These are phyloP conservation scores for Cyprinus carpio DNA, from an alignment of 2,113 vertebrate genomes.

Conservation along the genomic window DNA sequence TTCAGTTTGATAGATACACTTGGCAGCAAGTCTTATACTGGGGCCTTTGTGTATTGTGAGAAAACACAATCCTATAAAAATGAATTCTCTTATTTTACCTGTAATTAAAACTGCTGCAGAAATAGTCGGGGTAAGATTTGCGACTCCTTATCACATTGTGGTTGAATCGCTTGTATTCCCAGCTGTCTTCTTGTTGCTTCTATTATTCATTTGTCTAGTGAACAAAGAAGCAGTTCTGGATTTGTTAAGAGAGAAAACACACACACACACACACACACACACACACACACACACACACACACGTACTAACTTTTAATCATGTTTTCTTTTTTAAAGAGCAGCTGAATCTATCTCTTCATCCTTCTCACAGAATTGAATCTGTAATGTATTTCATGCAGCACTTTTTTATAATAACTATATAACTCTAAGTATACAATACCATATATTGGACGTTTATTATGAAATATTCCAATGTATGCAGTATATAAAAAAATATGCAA, in stretches of 20 bases:
- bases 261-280: too few relatives aligned
- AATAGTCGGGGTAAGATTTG: background rate
- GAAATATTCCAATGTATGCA: too few relatives aligned
- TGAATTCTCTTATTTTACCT: background rate
- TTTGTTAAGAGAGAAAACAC: background rate
- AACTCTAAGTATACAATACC: background rate
- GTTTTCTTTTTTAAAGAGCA: background rate
- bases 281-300: too few relatives aligned
- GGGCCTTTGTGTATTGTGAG: background rate
- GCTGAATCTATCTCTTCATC: background rate
- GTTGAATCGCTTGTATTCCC: background rate
- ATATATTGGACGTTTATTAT: background rate
- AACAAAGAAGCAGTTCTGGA: background rate
- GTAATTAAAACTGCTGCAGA: background rate
- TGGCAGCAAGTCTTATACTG: background rate
- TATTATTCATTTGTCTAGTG: background rate
- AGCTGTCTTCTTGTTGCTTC: too few relatives aligned
- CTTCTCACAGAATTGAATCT: background rate
- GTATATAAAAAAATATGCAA: background rate
- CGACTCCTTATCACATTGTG: background rate
- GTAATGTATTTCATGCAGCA: background rate
- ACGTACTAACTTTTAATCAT: background rate
- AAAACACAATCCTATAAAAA: background rate
- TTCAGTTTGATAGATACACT: background rate
- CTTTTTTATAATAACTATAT: background rate